These are phyloP conservation scores for Xenotilapia caudafasciata DNA, from an alignment of 2,113 vertebrate genomes.

Conservation along the genomic window DNA sequence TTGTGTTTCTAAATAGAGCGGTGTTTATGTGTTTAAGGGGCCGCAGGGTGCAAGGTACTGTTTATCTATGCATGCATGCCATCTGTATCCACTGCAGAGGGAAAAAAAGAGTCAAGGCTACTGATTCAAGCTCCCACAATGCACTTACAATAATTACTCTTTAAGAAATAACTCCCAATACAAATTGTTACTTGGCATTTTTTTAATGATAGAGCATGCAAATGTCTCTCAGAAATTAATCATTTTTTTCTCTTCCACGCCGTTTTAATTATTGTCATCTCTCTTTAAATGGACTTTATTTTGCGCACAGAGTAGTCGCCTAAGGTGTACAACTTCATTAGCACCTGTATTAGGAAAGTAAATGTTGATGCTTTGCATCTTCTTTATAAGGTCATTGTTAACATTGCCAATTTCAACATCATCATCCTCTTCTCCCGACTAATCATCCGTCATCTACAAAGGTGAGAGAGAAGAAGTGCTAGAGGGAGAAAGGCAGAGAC, in stretches of 20 bases:
- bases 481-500: neutral
- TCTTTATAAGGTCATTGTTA: slow-evolving; percentile 17
- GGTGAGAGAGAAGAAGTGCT: neutral
- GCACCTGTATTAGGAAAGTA: neutral
- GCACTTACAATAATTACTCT: neutral
- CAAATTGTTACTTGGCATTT: neutral
- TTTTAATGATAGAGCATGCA: neutral
- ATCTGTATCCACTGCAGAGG: slow-evolving; percentile 15
- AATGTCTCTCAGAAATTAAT: neutral
- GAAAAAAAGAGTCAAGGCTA: neutral
- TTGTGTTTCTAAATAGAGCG: slow-evolving; percentile 11
- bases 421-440: neutral
- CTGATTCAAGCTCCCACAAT: neutral
- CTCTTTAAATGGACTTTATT: slow-evolving; percentile 3
- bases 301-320: neutral
- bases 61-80: slow-evolving; percentile 16
- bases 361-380: neutral
- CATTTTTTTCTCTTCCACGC: neutral
- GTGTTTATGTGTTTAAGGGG: slow-evolving; percentile 19
- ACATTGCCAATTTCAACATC: neutral
- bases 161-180: neutral
- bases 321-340: neutral
- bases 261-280: neutral
- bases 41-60: slow-evolving; percentile 2
- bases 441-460: slow-evolving; percentile 21